Evolutionary conservation across 2,888 invertebrate species (phyloP).

Genomic region (Liposcelis brunnea): DNA sequence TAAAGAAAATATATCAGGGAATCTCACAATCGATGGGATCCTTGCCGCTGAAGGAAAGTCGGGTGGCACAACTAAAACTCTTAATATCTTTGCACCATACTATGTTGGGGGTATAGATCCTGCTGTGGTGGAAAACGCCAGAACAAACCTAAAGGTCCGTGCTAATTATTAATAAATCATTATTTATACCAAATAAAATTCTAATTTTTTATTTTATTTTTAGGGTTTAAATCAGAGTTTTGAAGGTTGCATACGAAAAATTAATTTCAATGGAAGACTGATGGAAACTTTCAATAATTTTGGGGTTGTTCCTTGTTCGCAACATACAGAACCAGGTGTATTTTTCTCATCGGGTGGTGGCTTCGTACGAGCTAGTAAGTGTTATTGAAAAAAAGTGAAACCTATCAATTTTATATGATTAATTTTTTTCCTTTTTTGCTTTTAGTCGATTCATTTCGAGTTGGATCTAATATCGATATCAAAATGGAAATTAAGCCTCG

Average conservation of each 20-base stretch:
- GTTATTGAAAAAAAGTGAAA: too few species aligned
- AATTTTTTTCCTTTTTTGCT: slow-evolving; percentile 14
- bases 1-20: slow-evolving; percentile 42
- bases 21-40: slow-evolving; percentile 46
- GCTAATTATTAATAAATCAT: slow-evolving; percentile 2
- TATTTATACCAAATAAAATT: slow-evolving; percentile 14
- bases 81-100: slow-evolving; percentile 47
- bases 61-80: slow-evolving; percentile 27
- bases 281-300: slow-evolving; percentile 40
- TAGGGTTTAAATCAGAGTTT: slow-evolving; percentile 54
- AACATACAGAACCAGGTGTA: slow-evolving; percentile 59
- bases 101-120: slow-evolving; percentile 66
- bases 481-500: slow-evolving; percentile 76
- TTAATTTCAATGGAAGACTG: slow-evolving; percentile 48
- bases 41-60: slow-evolving; percentile 35
- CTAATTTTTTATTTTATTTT: slow-evolving; percentile 13
- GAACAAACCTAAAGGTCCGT: slow-evolving; percentile 19
- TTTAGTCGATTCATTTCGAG: slow-evolving; percentile 55
- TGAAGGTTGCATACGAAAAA: slow-evolving; percentile 66
- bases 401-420: too few species aligned
- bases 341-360: slow-evolving; percentile 72
- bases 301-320: slow-evolving; percentile 61
- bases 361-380: slow-evolving; percentile 46
- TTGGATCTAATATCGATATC: slow-evolving; percentile 62
- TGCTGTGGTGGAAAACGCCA: slow-evolving; percentile 27